A percentile compares a stretch with the other conserved stretches of the same genome.
Evolutionary conservation across 23 tunicate species (phyloP).

Genomic region (Clavelina lepadiformis): DNA sequence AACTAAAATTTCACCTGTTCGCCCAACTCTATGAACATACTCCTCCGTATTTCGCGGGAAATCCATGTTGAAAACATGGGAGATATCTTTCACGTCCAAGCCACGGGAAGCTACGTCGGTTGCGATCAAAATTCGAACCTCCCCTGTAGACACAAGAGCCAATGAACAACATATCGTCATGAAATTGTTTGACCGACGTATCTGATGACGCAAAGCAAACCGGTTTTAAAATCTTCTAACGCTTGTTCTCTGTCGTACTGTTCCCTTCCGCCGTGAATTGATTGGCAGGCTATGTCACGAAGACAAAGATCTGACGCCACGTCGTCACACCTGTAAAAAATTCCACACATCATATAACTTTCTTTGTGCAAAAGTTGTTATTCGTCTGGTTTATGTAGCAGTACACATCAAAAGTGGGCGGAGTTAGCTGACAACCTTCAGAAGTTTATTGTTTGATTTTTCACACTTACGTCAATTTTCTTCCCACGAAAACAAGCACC

Average conservation of each 20-base stretch:
- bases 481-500: conserved; percentile 71
- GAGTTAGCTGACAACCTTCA: no score
- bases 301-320: conserved; percentile 50
- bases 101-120: conserved; percentile 99
- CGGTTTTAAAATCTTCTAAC: conserved; percentile 73
- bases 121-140: conserved; percentile 60
- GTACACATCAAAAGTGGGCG: no score
- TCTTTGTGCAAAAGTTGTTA: no score
- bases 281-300: conserved; percentile 42
- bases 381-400: no score
- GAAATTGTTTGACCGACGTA: not conserved
- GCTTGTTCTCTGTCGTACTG: conserved; percentile 93
- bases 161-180: not conserved
- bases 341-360: no score
- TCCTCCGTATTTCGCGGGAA: conserved; percentile 95
- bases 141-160: no score
- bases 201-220: conserved; percentile 1
- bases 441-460: not conserved
- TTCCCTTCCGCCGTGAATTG: conserved; percentile 88
- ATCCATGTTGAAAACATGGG: conserved; percentile 95
- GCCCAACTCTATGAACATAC: conserved; percentile 92
- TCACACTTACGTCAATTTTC: conserved; percentile 36
- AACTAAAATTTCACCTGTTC: conserved; percentile 72
- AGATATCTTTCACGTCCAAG: conserved; percentile 84
- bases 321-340: conserved; percentile 46